Base-by-base conservation (phyloP, 2,113 vertebrate genomes). In the Gopherus evgoodei region DNA sequence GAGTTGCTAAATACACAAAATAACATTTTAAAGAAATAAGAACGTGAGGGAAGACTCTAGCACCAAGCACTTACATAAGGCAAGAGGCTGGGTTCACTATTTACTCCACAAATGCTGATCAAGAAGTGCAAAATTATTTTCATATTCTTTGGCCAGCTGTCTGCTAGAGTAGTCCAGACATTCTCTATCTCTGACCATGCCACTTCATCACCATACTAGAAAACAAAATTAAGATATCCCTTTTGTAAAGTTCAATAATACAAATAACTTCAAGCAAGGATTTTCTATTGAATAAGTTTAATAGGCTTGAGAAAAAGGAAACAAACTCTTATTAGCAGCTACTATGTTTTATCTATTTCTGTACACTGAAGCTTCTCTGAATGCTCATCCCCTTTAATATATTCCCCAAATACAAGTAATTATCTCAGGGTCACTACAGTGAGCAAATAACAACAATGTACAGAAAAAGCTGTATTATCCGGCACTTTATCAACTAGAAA, bases 181-280 rank as follows among this genome's bases (percentile, higher is more conserved):
- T 99, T 99, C 98, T 99, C 99, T 81, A 99, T 99, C 97, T 99
- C 99, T 1, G 99, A 99, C 99, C 99, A 99, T 38, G 99, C 99
- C 96, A 99, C 99, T 97, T 99, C 99, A 91, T 99, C 99, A 4
- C 99, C 99, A 10, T 99, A 99, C 99, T 99, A 84, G 94, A 84
- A 96, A 97, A 98, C 38, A 97, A 50, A 96, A 94, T 6, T 87
- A 93, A 57, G 21, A 38, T 13, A 47, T 65, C 8, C 25, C 22
- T 88, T 27, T 38, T 96, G 90, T 95, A 91, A 94, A 90, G 4
- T 81, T 52, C n/a, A 88, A 44, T 9, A 93, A 50, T 84, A 91
- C 69, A 94, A 79, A 35, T 6, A 8, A 44, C 17, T 10, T 91
- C 38, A 92, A 12, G 22, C 7, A 69, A 78, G 10, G 2, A 85